These are phyloP conservation scores for Gisinianus flammeolus DNA, from an alignment of 2,888 invertebrate species.

Conservation along the genomic window DNA sequence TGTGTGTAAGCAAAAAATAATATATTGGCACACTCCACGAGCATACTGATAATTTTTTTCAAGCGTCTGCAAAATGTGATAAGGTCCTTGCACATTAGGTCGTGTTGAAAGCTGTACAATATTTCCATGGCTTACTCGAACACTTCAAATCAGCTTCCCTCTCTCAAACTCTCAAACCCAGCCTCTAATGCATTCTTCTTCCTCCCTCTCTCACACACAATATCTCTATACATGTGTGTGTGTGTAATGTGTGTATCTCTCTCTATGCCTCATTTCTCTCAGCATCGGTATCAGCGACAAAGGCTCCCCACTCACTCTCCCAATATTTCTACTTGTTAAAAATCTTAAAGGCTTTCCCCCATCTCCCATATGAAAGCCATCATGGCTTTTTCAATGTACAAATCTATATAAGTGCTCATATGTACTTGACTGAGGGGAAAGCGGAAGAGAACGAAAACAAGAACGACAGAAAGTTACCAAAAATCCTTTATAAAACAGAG, in stretches of 20 bases:
- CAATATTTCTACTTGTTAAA: too few species aligned
- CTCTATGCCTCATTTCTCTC: neutral
- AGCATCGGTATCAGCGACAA: too few species aligned
- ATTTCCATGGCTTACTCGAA: neutral
- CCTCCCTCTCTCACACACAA: neutral
- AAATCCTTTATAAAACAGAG: too few species aligned
- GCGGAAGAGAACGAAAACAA: too few species aligned
- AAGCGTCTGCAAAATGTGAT: slow-evolving; percentile 16
- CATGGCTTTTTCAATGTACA: too few species aligned
- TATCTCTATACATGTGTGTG: neutral
- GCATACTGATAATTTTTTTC: slow-evolving; percentile 13
- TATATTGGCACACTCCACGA: slow-evolving; percentile 3
- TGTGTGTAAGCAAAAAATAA: slow-evolving; percentile 5
- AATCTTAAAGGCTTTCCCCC: too few species aligned
- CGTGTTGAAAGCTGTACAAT: slow-evolving; percentile 5
- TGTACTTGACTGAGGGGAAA: too few species aligned
- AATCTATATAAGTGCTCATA: too few species aligned
- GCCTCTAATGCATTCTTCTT: neutral
- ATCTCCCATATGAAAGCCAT: too few species aligned
- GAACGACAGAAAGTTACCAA: too few species aligned
- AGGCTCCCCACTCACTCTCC: too few species aligned
- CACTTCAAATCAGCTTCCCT: slow-evolving; percentile 2
- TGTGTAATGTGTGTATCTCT: neutral
- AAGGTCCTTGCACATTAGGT: neutral
- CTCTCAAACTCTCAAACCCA: neutral